phyloP scores from a whole-genome alignment of 1,140 invertebrate genomes.

The Callitettix versicolor region DNA sequence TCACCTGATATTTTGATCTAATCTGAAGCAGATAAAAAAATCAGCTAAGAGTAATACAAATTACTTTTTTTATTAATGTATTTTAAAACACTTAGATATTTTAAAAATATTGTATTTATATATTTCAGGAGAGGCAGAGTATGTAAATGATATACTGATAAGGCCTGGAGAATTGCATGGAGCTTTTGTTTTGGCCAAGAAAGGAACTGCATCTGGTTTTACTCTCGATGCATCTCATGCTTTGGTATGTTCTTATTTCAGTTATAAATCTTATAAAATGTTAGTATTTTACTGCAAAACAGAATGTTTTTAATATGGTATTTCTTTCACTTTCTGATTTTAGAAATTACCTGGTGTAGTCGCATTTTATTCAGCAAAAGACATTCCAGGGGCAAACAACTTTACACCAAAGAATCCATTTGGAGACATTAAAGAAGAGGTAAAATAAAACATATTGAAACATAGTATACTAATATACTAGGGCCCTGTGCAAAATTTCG shows the following conservation, averaged over 20 bases:
- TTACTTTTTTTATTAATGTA: too few species aligned
- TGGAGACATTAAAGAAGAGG: constrained; percentile 7
- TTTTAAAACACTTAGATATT: too few species aligned
- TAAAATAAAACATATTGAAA: too few species aligned
- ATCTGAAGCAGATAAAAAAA: too few species aligned
- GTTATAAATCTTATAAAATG: too few species aligned
- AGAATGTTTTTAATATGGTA: not conserved
- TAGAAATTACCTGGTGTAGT: constrained; percentile 54
- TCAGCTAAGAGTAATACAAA: too few species aligned
- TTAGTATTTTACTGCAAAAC: not conserved
- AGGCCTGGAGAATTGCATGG: constrained; percentile 46
- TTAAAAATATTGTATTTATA: too few species aligned
- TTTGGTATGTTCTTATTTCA: constrained; percentile 37
- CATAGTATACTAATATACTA: too few species aligned
- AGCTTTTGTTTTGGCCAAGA: constrained; percentile 46
- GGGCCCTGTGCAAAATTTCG: too few species aligned
- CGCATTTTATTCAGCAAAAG: constrained; percentile 55
- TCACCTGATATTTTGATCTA: too few species aligned
- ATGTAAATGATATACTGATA: constrained; percentile 49
- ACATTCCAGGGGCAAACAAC: constrained; percentile 60
- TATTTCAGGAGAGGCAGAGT: constrained; percentile 53
- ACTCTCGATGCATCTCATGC: constrained; percentile 43
- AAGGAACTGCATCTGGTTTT: constrained; percentile 15
- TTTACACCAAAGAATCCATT: constrained; percentile 25
- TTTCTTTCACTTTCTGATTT: constrained; percentile 28